Conservation (phyloP, 2,113 vertebrate species). For the Neogale vison region DNA sequence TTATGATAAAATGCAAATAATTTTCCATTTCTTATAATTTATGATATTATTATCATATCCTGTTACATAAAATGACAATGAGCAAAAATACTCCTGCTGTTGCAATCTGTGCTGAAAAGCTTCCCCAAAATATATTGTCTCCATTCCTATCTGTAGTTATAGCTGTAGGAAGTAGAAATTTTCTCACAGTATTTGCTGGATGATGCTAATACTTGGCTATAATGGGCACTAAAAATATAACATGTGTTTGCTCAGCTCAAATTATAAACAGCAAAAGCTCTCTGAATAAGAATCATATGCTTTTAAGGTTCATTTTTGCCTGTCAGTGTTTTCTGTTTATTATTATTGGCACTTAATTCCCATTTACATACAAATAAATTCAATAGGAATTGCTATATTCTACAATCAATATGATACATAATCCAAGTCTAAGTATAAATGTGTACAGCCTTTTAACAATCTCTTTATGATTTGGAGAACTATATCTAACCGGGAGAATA, state of each 20-base stretch:
- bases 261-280: neutral
- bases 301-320: constrained; percentile 6
- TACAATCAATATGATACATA: constrained; percentile 56
- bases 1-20: constrained; percentile 62
- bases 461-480: neutral
- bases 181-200: neutral
- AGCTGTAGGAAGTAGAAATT: neutral
- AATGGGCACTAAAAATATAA: constrained; percentile 45
- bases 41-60: constrained; percentile 63
- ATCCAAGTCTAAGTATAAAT: neutral
- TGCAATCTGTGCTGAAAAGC: constrained; percentile 50
- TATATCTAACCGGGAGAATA: neutral
- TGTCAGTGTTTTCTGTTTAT: constrained; percentile 55
- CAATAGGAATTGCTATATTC: neutral
- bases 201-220: constrained; percentile 19
- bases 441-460: neutral
- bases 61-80: constrained; percentile 59
- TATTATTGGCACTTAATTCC: constrained; percentile 69
- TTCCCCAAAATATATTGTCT: neutral
- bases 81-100: constrained; percentile 53
- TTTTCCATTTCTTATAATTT: constrained; percentile 66
- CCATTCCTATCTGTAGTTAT: neutral
- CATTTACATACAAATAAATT: constrained; percentile 64
- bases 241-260: neutral
- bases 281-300: constrained; percentile 14